phyloP scores from a whole-genome alignment of 1,140 invertebrate species.

The Phocides pigmalion region DNA sequence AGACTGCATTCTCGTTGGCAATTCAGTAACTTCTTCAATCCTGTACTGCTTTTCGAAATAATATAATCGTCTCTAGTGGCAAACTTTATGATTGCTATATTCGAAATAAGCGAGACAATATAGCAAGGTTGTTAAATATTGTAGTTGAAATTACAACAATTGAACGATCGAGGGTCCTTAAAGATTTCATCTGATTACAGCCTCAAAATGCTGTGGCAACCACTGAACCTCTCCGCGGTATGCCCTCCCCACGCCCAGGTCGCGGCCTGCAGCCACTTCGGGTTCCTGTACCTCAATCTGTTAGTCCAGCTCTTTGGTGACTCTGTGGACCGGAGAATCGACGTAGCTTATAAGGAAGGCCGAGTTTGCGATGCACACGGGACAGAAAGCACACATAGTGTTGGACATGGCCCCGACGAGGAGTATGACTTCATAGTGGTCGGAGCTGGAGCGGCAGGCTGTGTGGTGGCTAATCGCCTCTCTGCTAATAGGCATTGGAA shows the following conservation, averaged over 20 bases:
- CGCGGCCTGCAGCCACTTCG: constrained; percentile 45
- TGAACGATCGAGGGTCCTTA: no score
- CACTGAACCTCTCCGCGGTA: constrained; percentile 40
- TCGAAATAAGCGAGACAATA: no score
- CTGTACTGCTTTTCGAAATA: no score
- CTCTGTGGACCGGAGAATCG: constrained; percentile 27
- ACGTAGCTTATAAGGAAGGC: constrained; percentile 27
- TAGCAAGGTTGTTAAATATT: no score
- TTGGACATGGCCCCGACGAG: constrained; percentile 17
- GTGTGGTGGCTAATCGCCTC: constrained; percentile 87
- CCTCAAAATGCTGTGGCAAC: constrained; percentile 50
- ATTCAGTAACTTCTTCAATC: no score
- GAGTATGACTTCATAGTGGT: constrained; percentile 57
- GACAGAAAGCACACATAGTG: constrained; percentile 11
- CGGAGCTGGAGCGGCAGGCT: constrained; percentile 48
- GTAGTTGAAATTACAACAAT: no score
- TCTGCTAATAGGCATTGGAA: constrained; percentile 80
- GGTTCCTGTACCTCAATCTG: constrained; percentile 46
- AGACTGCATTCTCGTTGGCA: no score
- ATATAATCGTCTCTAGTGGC: no score
- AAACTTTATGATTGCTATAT: no score
- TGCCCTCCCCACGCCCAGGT: constrained; percentile 45
- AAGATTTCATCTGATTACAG: constrained; percentile 14
- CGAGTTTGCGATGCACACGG: constrained; percentile 2
- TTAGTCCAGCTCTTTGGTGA: constrained; percentile 47